phyloP scores from a whole-genome alignment of 2,888 invertebrate genomes.

The Agrenia bidenticulata region DNA sequence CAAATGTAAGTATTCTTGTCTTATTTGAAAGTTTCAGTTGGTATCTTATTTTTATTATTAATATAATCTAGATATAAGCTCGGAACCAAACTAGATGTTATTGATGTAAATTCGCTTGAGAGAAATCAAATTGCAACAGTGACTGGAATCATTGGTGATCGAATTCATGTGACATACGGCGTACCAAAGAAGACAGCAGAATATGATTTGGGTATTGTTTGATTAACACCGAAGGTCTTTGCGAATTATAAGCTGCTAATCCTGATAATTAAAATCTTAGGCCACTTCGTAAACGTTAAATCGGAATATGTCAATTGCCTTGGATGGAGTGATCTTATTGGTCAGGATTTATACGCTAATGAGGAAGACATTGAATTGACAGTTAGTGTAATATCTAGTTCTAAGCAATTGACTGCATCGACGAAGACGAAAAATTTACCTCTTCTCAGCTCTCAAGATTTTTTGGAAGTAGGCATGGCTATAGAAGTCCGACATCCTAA shows the following conservation, averaged over 20 bases:
- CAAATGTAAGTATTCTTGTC: not conserved
- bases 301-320: conserved; percentile 33
- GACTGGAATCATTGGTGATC: conserved; percentile 24
- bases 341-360: conserved; percentile 19
- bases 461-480: conserved; percentile 19
- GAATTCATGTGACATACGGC: conserved; percentile 21
- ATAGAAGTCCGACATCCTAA: conserved; percentile 39
- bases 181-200: not conserved
- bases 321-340: conserved; percentile 39
- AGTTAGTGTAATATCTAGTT: too few species aligned
- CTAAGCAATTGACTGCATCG: too few species aligned
- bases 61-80: too few species aligned
- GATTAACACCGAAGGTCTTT: not conserved
- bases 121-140: conserved; percentile 20
- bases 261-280: not conserved
- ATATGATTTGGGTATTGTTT: not conserved
- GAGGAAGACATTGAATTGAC: not conserved
- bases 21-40: not conserved
- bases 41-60: not conserved
- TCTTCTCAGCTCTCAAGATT: too few species aligned
- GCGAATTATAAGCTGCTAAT: too few species aligned
- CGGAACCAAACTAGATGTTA: conserved; percentile 17
- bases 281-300: conserved; percentile 27
- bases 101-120: conserved; percentile 15
- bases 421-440: too few species aligned